phyloP scores from a whole-genome alignment of 2,797 vertebrate genomes.

The Graptemys geographica region DNA sequence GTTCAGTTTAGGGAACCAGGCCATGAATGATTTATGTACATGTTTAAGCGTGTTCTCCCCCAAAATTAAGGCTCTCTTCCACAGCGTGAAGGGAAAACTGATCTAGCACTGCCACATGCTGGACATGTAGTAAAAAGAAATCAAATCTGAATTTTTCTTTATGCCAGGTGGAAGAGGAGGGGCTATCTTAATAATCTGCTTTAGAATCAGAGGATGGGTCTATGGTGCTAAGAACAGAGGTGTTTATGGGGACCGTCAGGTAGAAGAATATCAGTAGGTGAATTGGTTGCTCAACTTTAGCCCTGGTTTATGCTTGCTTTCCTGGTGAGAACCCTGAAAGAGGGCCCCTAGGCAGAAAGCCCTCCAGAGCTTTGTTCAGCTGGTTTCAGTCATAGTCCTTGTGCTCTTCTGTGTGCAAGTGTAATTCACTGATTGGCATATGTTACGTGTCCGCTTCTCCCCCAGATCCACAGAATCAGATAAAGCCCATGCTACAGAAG shows the following conservation, averaged over 20 bases:
- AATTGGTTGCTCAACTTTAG: neutral
- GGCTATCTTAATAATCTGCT: neutral
- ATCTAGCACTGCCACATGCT: neutral
- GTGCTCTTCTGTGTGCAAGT: neutral
- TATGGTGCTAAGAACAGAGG: neutral
- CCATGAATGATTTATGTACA: neutral
- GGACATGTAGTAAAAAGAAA: neutral
- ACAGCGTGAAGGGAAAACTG: neutral
- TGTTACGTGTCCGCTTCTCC: neutral
- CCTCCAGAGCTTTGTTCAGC: neutral
- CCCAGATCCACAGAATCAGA: too few species aligned
- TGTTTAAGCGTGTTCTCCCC: neutral
- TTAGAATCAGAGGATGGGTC: neutral
- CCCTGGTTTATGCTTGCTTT: neutral
- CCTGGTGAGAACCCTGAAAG: neutral
- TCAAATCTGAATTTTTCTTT: neutral
- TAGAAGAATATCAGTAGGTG: neutral
- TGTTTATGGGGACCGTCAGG: neutral
- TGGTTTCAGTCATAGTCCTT: neutral
- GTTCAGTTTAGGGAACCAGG: neutral
- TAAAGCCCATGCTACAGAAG: neutral
- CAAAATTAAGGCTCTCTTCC: slow-evolving; percentile 7
- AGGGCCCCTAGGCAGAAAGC: neutral
- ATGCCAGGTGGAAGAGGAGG: neutral
- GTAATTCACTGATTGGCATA: neutral